Evolutionary conservation across 2,888 invertebrate genomes (phyloP).

Genomic region (Falcaria lacertinaria): DNA sequence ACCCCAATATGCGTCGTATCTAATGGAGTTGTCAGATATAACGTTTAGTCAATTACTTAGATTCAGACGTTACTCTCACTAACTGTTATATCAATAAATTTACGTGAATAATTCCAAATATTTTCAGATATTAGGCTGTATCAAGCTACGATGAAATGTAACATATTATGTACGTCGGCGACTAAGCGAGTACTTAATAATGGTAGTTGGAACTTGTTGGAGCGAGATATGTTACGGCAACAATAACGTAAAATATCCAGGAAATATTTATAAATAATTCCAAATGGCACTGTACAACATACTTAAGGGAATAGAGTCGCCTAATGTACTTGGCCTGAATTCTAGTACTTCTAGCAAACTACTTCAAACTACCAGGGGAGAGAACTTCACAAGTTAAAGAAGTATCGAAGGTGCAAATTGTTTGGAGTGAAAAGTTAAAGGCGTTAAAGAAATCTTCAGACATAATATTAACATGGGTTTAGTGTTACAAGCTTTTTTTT

Average conservation of each 20-base stretch:
- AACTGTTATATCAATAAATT: no score
- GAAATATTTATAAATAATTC: not conserved
- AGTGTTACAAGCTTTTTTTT: no score
- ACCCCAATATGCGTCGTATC: no score
- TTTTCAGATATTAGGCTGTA: no score
- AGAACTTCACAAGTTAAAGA: conserved; percentile 8
- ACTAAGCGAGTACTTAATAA: not conserved
- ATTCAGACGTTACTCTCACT: no score
- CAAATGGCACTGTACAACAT: not conserved
- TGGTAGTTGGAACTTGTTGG: not conserved
- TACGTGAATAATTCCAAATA: no score
- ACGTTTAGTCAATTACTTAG: no score
- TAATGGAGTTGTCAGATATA: no score
- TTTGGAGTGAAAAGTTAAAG: conserved; percentile 2
- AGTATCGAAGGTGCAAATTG: conserved; percentile 1
- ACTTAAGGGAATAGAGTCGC: conserved; percentile 4
- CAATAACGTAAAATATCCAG: not conserved
- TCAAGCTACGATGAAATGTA: not conserved
- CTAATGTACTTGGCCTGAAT: conserved; percentile 17
- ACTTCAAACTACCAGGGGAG: conserved; percentile 9
- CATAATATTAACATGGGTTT: no score
- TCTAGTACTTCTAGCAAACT: conserved; percentile 10
- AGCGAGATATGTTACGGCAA: not conserved
- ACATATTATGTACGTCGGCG: not conserved
- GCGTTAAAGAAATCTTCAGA: no score